phyloP scores from a whole-genome alignment of 2,888 invertebrate species.

The Philhelius pedissequus region DNA sequence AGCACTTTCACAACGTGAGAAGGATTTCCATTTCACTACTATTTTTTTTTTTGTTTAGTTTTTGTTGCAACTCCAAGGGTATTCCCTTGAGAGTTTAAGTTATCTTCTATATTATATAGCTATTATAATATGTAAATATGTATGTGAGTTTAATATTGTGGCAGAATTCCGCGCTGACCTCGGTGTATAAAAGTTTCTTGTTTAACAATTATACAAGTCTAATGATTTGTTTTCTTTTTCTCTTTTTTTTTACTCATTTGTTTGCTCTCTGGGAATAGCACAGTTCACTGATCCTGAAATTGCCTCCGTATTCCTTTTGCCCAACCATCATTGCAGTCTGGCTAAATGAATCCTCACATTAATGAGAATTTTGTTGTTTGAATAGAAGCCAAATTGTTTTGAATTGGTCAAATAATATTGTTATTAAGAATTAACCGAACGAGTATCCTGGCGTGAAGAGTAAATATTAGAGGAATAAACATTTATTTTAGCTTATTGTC shows the following conservation, averaged over 20 bases:
- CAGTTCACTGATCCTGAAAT: conserved; percentile 9
- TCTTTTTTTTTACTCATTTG: not conserved
- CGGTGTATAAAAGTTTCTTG: conserved; percentile 2
- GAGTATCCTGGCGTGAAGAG: not conserved
- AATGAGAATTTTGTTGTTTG: not conserved
- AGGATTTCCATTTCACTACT: conserved; percentile 7
- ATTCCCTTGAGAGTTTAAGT: not conserved
- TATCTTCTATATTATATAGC: not conserved
- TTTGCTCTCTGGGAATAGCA: not conserved
- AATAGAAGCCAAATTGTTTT: conserved; percentile 4
- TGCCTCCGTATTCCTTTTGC: not conserved
- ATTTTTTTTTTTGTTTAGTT: not conserved
- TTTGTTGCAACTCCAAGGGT: not conserved
- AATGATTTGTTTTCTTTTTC: not conserved
- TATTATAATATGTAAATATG: too few relatives aligned
- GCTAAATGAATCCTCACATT: not conserved
- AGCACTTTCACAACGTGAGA: not conserved
- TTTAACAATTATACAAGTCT: not conserved
- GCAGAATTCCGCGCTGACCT: not conserved
- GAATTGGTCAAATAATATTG: not conserved
- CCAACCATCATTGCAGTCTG: not conserved
- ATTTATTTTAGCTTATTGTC: not conserved
- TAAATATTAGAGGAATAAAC: not conserved
- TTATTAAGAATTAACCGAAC: not conserved
- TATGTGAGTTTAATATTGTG: not conserved